Base-by-base conservation (phyloP, 2,797 vertebrate species). In the Dipus sagitta region DNA sequence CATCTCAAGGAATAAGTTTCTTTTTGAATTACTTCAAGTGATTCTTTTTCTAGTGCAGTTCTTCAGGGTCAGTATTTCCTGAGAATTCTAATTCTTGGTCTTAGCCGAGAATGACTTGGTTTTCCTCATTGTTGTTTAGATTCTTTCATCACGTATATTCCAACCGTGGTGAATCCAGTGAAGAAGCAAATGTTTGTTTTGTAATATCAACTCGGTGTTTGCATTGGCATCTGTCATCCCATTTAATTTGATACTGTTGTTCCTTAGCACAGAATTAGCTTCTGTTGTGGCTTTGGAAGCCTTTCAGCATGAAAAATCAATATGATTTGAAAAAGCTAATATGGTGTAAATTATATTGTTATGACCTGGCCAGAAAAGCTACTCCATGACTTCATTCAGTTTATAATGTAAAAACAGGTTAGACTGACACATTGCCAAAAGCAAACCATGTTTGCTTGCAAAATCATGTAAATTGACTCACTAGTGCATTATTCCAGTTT, bases 231-330 rank as follows among this genome's bases (percentile, higher is more conserved):
- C 75, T 90, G 64, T 10, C 15, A 94, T 86, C 62, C 76, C 24
- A 77, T 81, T 94, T 93, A 88, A 96, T 90, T 94, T 90, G 75
- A 94, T 79, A 78, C 34, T 86, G 42, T 81, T 96, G 32, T 93
- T 96, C 20, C 26, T 90, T 84, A 92, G 79, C 82, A 83, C 20
- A 87, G 76, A 88, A 93, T 94, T 94, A 94, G 54, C 90, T 95
- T 93, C 90, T 92, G 67, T 65, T 87, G 94, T 90, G 76, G 79
- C 47, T 96, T 95, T 93, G 81, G 86, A 97, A 96, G 38, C n/a
- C 52, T 68, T 86, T 95, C 79, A 88, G 24, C 76, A 80, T 92
- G 64, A 94, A 95, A 96, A 96, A 93, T 96, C 91, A 96, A 94
- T 96, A 71, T 21, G 79, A 88, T 94, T 79, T 78, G 75, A 93